Percentiles rank a stretch among this genome's conserved stretches.
Evolutionary conservation across 1,140 invertebrate genomes (phyloP).

Genomic region (Panonychus citri): DNA sequence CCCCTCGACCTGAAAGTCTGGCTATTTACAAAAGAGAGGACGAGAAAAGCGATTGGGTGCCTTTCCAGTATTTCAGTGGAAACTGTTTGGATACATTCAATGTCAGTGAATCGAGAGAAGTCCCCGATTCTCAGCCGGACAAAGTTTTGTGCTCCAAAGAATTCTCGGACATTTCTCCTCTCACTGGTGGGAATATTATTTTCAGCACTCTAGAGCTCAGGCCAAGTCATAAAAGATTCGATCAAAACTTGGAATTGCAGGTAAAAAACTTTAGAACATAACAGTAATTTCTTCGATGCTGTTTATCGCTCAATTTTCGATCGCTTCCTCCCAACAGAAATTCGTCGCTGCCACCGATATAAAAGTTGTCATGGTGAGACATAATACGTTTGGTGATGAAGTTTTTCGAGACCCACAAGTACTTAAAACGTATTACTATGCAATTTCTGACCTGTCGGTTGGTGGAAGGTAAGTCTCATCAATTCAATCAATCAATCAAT

Average conservation of each 20-base stretch:
- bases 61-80: constrained; percentile 88
- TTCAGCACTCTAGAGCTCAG: constrained; percentile 87
- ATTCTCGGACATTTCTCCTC: constrained; percentile 87
- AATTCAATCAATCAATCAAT: too few species aligned
- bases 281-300: neutral
- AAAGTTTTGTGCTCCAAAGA: constrained; percentile 79
- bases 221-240: constrained; percentile 72
- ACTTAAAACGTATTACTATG: constrained; percentile 88
- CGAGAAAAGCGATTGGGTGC: constrained; percentile 61
- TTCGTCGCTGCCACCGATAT: constrained; percentile 94
- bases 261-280: constrained; percentile 24
- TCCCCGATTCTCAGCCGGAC: constrained; percentile 51
- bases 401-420: constrained; percentile 79
- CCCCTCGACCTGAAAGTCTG: constrained; percentile 86
- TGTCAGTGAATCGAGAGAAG: constrained; percentile 37
- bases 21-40: constrained; percentile 66
- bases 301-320: neutral
- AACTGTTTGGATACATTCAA: constrained; percentile 72
- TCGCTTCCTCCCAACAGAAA: too few species aligned
- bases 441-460: constrained; percentile 82
- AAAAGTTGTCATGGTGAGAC: constrained; percentile 57
- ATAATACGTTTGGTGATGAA: constrained; percentile 97
- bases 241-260: constrained; percentile 64
- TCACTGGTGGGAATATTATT: constrained; percentile 79
- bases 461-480: constrained; percentile 50